Conservation (phyloP, 64 coral and sea anemone genomes). For the Stylophora pistillata region DNA sequence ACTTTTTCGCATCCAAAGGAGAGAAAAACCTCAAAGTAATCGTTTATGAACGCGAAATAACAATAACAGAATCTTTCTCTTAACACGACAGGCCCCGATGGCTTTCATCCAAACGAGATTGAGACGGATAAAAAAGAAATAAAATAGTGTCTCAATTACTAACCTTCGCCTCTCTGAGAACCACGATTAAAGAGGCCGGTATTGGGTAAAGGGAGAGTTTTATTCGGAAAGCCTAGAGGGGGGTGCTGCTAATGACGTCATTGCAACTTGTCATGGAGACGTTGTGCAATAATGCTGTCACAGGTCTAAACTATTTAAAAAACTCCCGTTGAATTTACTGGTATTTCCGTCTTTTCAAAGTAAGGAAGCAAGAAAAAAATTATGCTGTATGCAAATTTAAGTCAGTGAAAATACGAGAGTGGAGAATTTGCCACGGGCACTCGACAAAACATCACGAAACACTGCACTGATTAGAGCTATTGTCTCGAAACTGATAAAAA, state of each 20-base stretch:
- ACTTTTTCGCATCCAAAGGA: background rate
- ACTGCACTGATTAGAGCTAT: too few relatives aligned
- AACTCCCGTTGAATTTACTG: background rate
- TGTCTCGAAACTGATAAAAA: too few relatives aligned
- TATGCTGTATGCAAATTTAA: background rate
- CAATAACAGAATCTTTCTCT: background rate
- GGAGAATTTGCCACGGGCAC: too few relatives aligned
- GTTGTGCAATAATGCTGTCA: slow-evolving; percentile 37
- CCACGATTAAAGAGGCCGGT: slow-evolving; percentile 63
- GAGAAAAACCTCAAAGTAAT: background rate
- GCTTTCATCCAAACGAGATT: background rate
- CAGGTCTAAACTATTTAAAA: background rate
- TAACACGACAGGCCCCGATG: background rate
- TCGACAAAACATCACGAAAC: too few relatives aligned
- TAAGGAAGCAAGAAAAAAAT: background rate
- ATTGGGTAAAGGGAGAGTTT: slow-evolving; percentile 23
- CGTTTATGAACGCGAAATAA: background rate
- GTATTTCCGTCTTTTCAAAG: background rate
- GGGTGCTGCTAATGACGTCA: slow-evolving; percentile 78
- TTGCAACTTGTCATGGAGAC: slow-evolving; percentile 6
- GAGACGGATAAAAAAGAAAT: background rate
- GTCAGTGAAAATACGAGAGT: background rate
- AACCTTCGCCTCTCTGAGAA: slow-evolving; percentile 54
- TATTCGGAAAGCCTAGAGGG: slow-evolving; percentile 46
- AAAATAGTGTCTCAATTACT: background rate